These are phyloP conservation scores for Sisor rabdophorus DNA, from an alignment of 2,113 vertebrate genomes.

Conservation along the genomic window DNA sequence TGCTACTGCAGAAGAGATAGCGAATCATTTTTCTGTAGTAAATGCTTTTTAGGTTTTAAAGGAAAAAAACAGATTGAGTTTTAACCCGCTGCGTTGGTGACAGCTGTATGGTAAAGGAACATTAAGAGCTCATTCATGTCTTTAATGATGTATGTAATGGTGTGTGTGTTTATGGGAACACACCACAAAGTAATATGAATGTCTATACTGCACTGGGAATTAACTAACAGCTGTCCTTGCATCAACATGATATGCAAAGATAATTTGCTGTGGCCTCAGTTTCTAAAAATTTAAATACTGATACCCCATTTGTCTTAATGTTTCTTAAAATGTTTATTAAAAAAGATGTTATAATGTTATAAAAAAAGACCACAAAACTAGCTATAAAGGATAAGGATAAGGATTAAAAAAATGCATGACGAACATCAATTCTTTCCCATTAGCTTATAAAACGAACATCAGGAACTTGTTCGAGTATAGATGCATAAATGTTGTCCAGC, in stretches of 20 bases:
- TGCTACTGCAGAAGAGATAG: slow-evolving; percentile 7
- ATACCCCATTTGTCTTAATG: neutral
- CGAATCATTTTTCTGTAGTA: slow-evolving; percentile 12
- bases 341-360: too few relatives aligned
- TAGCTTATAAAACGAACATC: slow-evolving; percentile 55
- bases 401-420: neutral
- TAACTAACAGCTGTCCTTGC: slow-evolving; percentile 75
- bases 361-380: neutral
- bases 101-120: slow-evolving; percentile 73
- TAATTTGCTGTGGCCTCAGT: slow-evolving; percentile 29
- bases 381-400: neutral
- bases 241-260: slow-evolving; percentile 61
- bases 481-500: slow-evolving; percentile 49
- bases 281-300: slow-evolving; percentile 17
- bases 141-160: slow-evolving; percentile 81
- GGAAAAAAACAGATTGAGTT: slow-evolving; percentile 29
- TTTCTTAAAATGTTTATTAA: too few relatives aligned
- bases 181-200: slow-evolving; percentile 69
- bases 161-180: slow-evolving; percentile 73
- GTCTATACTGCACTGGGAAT: slow-evolving; percentile 63
- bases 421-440: neutral
- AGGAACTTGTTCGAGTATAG: slow-evolving; percentile 61
- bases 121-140: slow-evolving; percentile 79
- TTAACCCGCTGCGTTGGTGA: slow-evolving; percentile 59
- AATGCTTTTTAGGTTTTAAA: slow-evolving; percentile 18